A percentile compares a stretch with the other conserved stretches of the same genome.
phyloP scores from a whole-genome alignment of 2,113 vertebrate genomes.

The Eolophus roseicapilla region DNA sequence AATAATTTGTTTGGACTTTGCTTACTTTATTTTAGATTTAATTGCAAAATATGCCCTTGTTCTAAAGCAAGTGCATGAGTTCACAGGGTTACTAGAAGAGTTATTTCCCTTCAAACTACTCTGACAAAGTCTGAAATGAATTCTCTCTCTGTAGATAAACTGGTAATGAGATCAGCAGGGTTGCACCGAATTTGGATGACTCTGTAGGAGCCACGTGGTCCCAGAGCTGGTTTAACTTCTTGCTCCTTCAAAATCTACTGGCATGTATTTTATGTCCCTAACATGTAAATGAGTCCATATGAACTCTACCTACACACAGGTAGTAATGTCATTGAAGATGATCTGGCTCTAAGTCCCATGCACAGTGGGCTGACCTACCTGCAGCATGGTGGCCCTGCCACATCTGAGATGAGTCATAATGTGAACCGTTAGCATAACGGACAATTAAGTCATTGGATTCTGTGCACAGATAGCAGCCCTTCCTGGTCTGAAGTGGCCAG shows the following conservation, averaged over 20 bases:
- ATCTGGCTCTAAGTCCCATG: neutral
- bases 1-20: neutral
- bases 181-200: neutral
- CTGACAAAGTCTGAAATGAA: neutral
- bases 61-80: neutral
- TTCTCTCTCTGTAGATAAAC: neutral
- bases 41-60: neutral
- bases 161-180: neutral
- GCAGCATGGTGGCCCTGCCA: neutral
- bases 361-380: neutral
- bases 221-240: neutral
- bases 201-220: rapidly evolving
- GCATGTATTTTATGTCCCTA: neutral
- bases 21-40: neutral
- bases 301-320: neutral
- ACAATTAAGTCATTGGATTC: neutral
- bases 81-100: neutral
- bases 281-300: neutral
- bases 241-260: neutral
- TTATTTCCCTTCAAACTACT: neutral
- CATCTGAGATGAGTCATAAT: neutral
- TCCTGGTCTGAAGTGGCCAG: neutral
- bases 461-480: neutral
- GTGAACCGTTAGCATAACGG: rapidly evolving
- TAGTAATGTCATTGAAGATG: neutral